Conservation (phyloP, 1,140 invertebrate species). For the Lepidurus packardi region DNA sequence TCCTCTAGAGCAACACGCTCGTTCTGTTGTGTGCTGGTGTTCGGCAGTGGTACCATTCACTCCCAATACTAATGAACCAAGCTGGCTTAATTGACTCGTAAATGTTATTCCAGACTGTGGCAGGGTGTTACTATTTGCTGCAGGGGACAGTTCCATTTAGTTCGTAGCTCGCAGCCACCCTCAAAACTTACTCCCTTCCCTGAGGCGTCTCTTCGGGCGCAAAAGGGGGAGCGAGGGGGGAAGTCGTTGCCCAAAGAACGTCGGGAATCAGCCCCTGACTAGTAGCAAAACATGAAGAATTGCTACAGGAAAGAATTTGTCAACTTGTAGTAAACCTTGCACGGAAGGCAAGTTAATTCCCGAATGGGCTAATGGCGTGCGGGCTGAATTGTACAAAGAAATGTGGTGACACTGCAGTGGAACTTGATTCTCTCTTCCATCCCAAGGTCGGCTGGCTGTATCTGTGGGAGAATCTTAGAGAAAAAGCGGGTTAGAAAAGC, state of each 20-base stretch:
- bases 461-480: background rate
- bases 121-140: background rate
- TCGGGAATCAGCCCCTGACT: too few relatives aligned
- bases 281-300: too few relatives aligned
- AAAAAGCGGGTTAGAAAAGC: background rate
- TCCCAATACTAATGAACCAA: background rate
- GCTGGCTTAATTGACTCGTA: background rate
- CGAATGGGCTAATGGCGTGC: background rate
- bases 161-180: too few relatives aligned
- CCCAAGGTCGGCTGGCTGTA: background rate
- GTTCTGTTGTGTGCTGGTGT: background rate
- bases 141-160: background rate
- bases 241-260: too few relatives aligned
- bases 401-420: background rate
- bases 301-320: too few relatives aligned
- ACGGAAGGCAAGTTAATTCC: background rate
- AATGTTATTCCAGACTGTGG: background rate
- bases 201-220: too few relatives aligned
- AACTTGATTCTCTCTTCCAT: background rate
- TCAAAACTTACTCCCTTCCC: too few relatives aligned
- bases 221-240: too few relatives aligned
- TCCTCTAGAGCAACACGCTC: conserved; percentile 13
- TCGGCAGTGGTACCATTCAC: background rate
- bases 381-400: background rate
- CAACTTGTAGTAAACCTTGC: too few relatives aligned